Evolutionary conservation across 2,888 invertebrate species (phyloP).

Genomic region (Branchipolynoe longqiensis): DNA sequence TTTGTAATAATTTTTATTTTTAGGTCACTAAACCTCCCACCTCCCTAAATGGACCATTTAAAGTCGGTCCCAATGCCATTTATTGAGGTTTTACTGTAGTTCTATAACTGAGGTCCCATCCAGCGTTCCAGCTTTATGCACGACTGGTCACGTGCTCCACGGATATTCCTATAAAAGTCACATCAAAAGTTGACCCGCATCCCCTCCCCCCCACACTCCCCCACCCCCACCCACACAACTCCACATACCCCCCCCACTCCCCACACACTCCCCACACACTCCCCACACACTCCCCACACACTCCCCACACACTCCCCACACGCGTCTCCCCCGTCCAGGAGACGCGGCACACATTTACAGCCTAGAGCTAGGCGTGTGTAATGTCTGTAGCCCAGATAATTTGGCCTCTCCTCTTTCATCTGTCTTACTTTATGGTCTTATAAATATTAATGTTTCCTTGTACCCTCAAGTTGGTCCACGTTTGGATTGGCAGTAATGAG

Average conservation of each 20-base stretch:
- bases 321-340: not conserved
- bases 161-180: conserved; percentile 6
- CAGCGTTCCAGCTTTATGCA: not conserved
- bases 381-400: conserved; percentile 27
- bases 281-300: too few relatives aligned
- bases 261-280: too few relatives aligned
- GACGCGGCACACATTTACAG: not conserved
- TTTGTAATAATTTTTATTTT: too few relatives aligned
- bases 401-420: conserved; percentile 1
- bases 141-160: not conserved
- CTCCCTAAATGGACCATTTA: too few relatives aligned
- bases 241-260: too few relatives aligned
- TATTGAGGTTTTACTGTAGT: too few relatives aligned
- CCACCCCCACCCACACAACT: too few relatives aligned
- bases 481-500: not conserved
- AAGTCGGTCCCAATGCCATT: too few relatives aligned
- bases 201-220: too few relatives aligned
- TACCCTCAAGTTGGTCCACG: not conserved
- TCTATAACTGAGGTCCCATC: too few relatives aligned
- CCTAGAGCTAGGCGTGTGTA: not conserved
- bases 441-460: conserved; percentile 48
- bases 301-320: too few relatives aligned
- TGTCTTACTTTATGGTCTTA: conserved; percentile 8
- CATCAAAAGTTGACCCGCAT: conserved; percentile 41
- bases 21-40: too few relatives aligned